These are phyloP conservation scores for Syngnathus scovelli DNA, from an alignment of 2,113 vertebrate species.

Conservation along the genomic window DNA sequence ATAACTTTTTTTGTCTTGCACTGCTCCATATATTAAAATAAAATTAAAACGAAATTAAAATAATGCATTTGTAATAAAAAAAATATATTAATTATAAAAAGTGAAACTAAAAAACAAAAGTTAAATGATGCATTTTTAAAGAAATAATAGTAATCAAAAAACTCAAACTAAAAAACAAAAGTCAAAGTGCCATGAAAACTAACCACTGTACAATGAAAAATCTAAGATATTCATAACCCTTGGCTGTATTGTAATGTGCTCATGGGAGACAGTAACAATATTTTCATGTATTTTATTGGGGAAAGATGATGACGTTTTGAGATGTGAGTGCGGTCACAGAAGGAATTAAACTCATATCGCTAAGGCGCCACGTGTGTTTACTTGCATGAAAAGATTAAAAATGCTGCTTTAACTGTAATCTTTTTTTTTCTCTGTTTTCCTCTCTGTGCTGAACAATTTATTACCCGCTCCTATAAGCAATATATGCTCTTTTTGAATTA, in stretches of 20 bases:
- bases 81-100: too few species aligned
- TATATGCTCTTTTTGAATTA: neutral
- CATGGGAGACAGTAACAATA: neutral
- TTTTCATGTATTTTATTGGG: neutral
- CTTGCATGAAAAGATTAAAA: neutral
- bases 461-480: neutral
- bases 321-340: neutral
- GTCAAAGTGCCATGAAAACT: too few species aligned
- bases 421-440: neutral
- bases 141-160: too few species aligned
- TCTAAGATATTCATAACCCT: too few species aligned
- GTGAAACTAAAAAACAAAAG: too few species aligned
- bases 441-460: neutral
- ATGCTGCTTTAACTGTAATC: neutral
- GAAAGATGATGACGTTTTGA: neutral
- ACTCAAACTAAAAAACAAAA: too few species aligned
- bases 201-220: too few species aligned
- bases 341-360: neutral
- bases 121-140: too few species aligned
- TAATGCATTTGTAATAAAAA: too few species aligned
- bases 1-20: too few species aligned
- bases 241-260: neutral
- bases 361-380: neutral
- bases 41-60: too few species aligned
- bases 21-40: too few species aligned